Evolutionary conservation across 2,797 vertebrate species (phyloP).

Genomic region (Etheostoma perlongum): DNA sequence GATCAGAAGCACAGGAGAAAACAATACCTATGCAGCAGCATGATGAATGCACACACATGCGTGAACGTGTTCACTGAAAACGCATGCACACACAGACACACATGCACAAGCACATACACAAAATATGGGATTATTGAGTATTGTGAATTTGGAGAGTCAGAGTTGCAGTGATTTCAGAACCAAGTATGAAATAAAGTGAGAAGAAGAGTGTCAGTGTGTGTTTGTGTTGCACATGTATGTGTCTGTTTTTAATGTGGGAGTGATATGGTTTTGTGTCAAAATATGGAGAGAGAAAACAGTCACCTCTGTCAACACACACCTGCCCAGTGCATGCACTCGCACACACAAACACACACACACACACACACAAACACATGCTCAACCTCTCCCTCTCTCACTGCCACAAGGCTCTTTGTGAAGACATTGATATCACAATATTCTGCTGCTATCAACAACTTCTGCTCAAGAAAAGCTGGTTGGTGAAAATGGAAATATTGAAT

Average conservation of each 20-base stretch:
- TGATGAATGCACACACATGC: slow-evolving; percentile 51
- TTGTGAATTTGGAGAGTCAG: slow-evolving; percentile 33
- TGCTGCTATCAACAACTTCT: slow-evolving; percentile 24
- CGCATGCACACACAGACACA: slow-evolving; percentile 2
- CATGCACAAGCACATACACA: neutral
- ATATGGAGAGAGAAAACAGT: slow-evolving; percentile 87
- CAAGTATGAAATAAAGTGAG: slow-evolving; percentile 45
- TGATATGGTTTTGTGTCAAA: slow-evolving; percentile 81
- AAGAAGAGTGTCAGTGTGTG: slow-evolving; percentile 37
- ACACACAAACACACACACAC: slow-evolving; percentile 20
- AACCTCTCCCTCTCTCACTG: slow-evolving; percentile 4
- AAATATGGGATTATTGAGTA: slow-evolving; percentile 38
- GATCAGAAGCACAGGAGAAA: slow-evolving; percentile 76
- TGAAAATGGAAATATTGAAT: slow-evolving; percentile 30
- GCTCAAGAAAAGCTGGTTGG: slow-evolving; percentile 25
- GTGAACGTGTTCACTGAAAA: slow-evolving; percentile 28
- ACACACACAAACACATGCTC: slow-evolving; percentile 17
- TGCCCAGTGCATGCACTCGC: slow-evolving; percentile 67
- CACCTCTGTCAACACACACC: slow-evolving; percentile 82
- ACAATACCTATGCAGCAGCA: slow-evolving; percentile 79
- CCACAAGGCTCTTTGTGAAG: slow-evolving; percentile 21
- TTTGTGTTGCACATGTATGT: slow-evolving; percentile 66
- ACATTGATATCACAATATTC: slow-evolving; percentile 45
- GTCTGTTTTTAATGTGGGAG: slow-evolving; percentile 69
- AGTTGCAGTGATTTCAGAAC: slow-evolving; percentile 46